phyloP scores from a whole-genome alignment of 2,888 invertebrate genomes.

The Ormyrus nitidulus region DNA sequence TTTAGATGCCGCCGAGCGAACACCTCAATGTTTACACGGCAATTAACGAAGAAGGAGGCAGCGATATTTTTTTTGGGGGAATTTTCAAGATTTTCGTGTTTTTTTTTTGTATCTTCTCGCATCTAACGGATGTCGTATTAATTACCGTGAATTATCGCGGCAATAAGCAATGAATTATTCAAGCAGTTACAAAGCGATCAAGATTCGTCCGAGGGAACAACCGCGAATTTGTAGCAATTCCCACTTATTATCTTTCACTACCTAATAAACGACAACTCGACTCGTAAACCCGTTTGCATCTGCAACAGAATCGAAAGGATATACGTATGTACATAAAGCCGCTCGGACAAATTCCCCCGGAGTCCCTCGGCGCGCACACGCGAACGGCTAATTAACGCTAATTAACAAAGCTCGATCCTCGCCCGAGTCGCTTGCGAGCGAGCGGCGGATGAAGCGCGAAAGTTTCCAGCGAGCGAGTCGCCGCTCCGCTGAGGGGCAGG shows the following conservation, averaged over 20 bases:
- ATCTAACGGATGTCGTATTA: no score
- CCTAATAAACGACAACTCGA: not conserved
- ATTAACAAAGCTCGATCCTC: conserved; percentile 44
- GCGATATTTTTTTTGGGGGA: no score
- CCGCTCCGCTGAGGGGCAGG: not conserved
- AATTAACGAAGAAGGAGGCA: no score
- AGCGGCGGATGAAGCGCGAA: no score
- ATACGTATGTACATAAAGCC: not conserved
- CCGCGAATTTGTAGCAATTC: not conserved
- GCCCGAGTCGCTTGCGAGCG: not conserved
- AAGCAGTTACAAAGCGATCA: not conserved
- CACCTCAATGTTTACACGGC: no score
- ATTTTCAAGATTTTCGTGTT: no score
- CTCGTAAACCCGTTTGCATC: not conserved
- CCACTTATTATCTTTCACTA: no score
- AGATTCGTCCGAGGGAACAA: not conserved
- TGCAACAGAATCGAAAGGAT: not conserved
- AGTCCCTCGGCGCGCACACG: conserved; percentile 2
- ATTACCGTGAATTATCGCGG: no score
- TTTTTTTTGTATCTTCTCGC: no score
- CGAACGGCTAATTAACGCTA: conserved; percentile 50
- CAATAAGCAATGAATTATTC: no score
- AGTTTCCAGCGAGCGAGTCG: no score
- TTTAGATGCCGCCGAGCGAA: no score
- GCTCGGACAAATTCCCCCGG: conserved; percentile 36